phyloP scores from a whole-genome alignment of 2,888 invertebrate species.

The Thymelicus acteon region DNA sequence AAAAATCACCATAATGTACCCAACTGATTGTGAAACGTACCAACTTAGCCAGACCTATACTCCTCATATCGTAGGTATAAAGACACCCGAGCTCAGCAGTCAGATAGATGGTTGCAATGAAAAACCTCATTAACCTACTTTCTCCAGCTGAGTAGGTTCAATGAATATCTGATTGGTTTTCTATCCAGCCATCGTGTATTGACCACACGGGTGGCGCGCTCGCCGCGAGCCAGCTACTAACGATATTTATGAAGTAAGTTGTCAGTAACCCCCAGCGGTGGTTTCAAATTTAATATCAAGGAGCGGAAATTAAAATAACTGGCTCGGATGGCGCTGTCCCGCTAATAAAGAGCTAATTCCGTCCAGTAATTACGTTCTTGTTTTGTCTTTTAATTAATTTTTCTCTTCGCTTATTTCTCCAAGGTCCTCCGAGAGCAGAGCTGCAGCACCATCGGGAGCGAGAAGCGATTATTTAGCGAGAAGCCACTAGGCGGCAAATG shows the following conservation, averaged over 20 bases:
- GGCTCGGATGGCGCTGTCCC: constrained; percentile 1
- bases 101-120: too few species aligned
- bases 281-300: constrained; percentile 17
- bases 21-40: too few species aligned
- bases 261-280: background rate
- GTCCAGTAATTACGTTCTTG: constrained; percentile 30
- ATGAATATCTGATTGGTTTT: too few species aligned
- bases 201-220: background rate
- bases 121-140: too few species aligned
- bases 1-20: too few species aligned
- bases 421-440: background rate
- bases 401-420: constrained; percentile 29
- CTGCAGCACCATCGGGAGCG: background rate
- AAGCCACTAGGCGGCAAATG: too few species aligned
- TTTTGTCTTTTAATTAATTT: constrained; percentile 35
- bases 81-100: too few species aligned
- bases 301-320: constrained; percentile 29
- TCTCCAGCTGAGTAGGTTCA: too few species aligned
- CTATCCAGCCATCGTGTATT: background rate
- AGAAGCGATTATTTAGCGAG: background rate
- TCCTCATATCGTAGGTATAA: too few species aligned
- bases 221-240: background rate
- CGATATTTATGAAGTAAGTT: background rate
- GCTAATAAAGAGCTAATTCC: constrained; percentile 24
- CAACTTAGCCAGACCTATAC: too few species aligned